Evolutionary conservation across 1,140 invertebrate genomes (phyloP), one percentile per base, ranked within the genome.

Genomic region (Drosophila kepulauana): DNA sequence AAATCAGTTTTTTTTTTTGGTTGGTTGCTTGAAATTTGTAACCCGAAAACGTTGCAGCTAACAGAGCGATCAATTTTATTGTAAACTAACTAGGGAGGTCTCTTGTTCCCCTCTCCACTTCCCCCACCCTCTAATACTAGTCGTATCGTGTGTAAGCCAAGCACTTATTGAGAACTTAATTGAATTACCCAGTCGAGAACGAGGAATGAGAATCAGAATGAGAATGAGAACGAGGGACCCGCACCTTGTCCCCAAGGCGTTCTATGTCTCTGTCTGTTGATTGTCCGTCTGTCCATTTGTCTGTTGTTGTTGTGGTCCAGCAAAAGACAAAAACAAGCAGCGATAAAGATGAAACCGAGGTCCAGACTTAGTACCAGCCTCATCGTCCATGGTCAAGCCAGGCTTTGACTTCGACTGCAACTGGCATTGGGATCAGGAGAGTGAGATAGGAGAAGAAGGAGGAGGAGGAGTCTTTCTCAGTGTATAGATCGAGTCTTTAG

Each of bases 51-150:
- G 65, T 65, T 56, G 54, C 45, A 72, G 72, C 76, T 89, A 89
- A 90, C 59, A 90, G 85, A 89, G 85, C 81, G 78, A 89, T 89
- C 85, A 89, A 89, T 89, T 89, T 89, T 84, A 81, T 89, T 57
- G 64, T 70, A 59, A 58, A 78, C 75, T 69, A 74, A 74, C 75
- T 79, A 49, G 80, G 81, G 84, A 82, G 77, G 75, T 71, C 13
- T 16, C 33, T 54, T 13, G 15, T 45, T 64, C 35, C 41, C 30
- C 46, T 41, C 25, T 43, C 52, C 48, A 28, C 10, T 33, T 41
- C 7, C n/a, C 54, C 25, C 1, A 28, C 10, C 0, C 33, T 74
- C 64, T 62, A 69, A 75, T 54, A 59, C 54, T 20, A 35, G 46
- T 52, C 48, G 49, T 63, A 71, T 64, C 48, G 48, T 73, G 71